A percentile compares a stretch with the other conserved stretches of the same genome.
Conservation (phyloP, 2,888 invertebrate species). For the Mylabris sibirica region DNA sequence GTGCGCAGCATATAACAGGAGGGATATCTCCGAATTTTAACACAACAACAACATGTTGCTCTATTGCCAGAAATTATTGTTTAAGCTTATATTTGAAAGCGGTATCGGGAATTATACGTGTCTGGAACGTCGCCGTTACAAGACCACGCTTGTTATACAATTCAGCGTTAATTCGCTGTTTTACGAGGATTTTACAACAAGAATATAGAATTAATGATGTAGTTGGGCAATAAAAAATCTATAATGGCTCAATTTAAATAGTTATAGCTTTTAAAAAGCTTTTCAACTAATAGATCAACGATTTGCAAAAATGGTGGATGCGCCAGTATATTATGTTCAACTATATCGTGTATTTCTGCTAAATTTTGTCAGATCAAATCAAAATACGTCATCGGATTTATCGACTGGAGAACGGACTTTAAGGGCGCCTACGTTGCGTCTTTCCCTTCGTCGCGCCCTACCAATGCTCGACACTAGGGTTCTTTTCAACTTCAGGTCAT, state of each 20-base stretch:
- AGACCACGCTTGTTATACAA: neutral
- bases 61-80: conserved; percentile 28
- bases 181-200: neutral
- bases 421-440: neutral
- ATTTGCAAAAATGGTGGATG: neutral
- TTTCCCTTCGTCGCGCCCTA: neutral
- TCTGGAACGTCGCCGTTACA: neutral
- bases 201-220: neutral
- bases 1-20: conserved; percentile 37
- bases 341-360: neutral
- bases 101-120: neutral
- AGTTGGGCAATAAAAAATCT: neutral
- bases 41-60: conserved; percentile 49
- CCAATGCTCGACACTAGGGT: neutral
- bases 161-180: neutral
- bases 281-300: neutral
- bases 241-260: neutral
- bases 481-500: neutral
- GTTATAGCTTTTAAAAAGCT: neutral
- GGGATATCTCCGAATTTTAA: conserved; percentile 37
- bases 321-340: neutral
- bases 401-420: conserved; percentile 9
- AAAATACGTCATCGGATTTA: conserved; percentile 6
- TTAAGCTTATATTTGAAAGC: neutral
- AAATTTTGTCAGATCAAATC: conserved; percentile 2